Evolutionary conservation across 1,140 invertebrate species (phyloP), one percentile per base, ranked within the genome.

Genomic region (Heliconius melpomene): DNA sequence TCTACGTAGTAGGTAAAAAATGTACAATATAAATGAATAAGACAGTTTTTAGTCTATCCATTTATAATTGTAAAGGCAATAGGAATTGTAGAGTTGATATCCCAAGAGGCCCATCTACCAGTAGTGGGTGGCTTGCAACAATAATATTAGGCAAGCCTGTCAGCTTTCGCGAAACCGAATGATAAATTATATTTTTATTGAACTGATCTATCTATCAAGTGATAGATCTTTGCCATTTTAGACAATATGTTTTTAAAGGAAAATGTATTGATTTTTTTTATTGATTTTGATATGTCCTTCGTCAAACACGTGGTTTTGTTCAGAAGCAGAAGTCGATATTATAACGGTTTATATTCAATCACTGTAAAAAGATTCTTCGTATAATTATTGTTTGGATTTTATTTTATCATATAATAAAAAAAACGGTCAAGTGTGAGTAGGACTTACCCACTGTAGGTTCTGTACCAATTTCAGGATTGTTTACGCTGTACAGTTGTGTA

Each of bases 121-220:
- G 13, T 6, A 66, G 60, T 66, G 60, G 60, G 26, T 66, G 60
- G 60, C 26, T 66, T 66, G 23, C 16, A 66, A 66, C 60, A 66
- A 66, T 66, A 66, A 66, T 66, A n/a, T 66, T 66, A 66, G 60
- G 60, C 60, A 66, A 66, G 60, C 60, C 26, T 66, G 60, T 66
- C 60, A 66, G 60, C 60, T 66, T 66, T 66, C 60, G 13, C 60
- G 23, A 29, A 29, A n/a, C 3, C 3, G 23, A 26, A 66, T 66
- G 60, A 66, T 66, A 66, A 66, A 66, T 66, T 26, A 66, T 66
- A 66, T 66, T 66, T 66, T 66, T 66, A 66, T 66, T 66, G 26
- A 66, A 66, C 60, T 29, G 60, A 13, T 66, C 60, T 66, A 66
- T 66, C 26, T 26, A 16, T 29, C 1, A 66, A 66, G 26, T 26